Base-by-base conservation (phyloP, 2,113 vertebrate genomes). In the Emydocephalus ijimae region DNA sequence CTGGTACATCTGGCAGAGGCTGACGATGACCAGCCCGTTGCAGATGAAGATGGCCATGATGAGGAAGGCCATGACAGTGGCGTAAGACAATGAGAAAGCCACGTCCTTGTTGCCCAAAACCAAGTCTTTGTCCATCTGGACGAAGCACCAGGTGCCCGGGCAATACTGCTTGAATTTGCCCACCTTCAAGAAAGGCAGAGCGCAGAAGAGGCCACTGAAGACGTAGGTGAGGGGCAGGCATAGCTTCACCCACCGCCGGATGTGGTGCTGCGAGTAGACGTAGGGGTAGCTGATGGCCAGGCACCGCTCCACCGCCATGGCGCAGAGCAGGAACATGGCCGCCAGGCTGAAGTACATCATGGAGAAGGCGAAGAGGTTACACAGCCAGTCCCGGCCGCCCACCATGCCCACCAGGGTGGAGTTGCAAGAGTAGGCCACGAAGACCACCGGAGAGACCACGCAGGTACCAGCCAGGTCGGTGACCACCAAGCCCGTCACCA, bases 241-340 rank as follows among this genome's bases (percentile, higher is more conserved):
- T 4, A 94, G 89, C 94, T 98, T 98, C 91, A 98, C 98, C 15
- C 96, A 95, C 26, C 98, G 97, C 0, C 97, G 96, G 1, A 96
- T 96, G 2, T 98, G 97, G 94, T 98, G 97, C 59, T 97, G 97
- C 0, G 98, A 97, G 94, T 99, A 99, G 52, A 98, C 96, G 92
- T 99, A 99, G 0, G 98, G 98, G 95, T 98, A 98, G 95, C 98
- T 98, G 96, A 99, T 98, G n/a, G 98, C 98, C 94, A 99, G 97
- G 96, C 98, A 99, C 56, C 98, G 97, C 92, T 99, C 98, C 95
- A 99, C 98, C 0, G 98, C 98, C 98, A 99, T 99, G 94, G 98
- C 96, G 3, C 97, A 98, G 24, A 99, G 97, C 91, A 99, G 98
- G 90, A 98, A 96, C 39, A 97, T 99, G 94, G 98, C 97, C 0